These are phyloP conservation scores for Poecilia velifera DNA, from an alignment of 2,797 vertebrate species.

Conservation along the genomic window DNA sequence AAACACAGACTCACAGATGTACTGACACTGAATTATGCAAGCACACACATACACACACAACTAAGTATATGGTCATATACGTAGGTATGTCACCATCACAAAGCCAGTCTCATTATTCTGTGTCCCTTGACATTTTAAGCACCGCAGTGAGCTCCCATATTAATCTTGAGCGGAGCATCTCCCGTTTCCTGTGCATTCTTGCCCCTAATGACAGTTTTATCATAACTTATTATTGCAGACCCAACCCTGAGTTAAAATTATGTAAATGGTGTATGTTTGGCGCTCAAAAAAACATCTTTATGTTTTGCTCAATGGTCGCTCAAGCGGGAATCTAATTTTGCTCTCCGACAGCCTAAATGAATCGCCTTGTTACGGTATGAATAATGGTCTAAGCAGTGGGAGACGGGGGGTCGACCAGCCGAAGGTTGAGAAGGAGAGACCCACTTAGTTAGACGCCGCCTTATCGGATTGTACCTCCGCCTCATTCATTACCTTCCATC, in stretches of 20 bases:
- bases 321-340: constrained; percentile 81
- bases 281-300: constrained; percentile 70
- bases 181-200: constrained; percentile 51
- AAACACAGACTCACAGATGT: constrained; percentile 32
- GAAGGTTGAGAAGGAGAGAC: constrained; percentile 76
- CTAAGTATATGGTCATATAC: constrained; percentile 37
- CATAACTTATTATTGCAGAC: constrained; percentile 80
- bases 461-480: constrained; percentile 71
- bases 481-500: constrained; percentile 75
- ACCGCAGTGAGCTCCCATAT: constrained; percentile 68
- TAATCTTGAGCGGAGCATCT: constrained; percentile 65
- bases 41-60: constrained; percentile 6
- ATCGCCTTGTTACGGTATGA: constrained; percentile 80
- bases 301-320: constrained; percentile 73
- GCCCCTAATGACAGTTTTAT: constrained; percentile 81
- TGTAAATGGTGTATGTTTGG: constrained; percentile 76
- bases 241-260: constrained; percentile 75
- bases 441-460: constrained; percentile 70
- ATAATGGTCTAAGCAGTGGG: constrained; percentile 63
- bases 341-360: constrained; percentile 76
- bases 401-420: constrained; percentile 62
- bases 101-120: constrained; percentile 74
- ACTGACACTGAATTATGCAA: constrained; percentile 19
- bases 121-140: constrained; percentile 75
- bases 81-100: constrained; percentile 66